These are phyloP conservation scores for Microtus pennsylvanicus DNA, from an alignment of 2,113 vertebrate species.

Conservation along the genomic window DNA sequence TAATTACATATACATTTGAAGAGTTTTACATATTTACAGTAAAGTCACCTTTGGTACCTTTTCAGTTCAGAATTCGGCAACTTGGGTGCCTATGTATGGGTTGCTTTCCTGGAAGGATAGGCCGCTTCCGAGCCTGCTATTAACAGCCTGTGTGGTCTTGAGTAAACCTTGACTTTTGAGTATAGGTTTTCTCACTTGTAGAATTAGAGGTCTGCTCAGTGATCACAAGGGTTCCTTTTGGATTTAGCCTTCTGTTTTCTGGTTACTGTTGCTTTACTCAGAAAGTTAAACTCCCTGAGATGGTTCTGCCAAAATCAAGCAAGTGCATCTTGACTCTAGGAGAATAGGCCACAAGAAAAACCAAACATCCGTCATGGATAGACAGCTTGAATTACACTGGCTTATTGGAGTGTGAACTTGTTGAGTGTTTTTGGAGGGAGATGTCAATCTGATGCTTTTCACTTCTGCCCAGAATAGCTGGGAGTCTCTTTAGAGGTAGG, in stretches of 20 bases:
- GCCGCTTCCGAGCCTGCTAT: neutral
- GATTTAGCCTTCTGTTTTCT: slow-evolving; percentile 47
- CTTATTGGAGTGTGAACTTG: neutral
- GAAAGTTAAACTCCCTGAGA: neutral
- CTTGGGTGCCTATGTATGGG: neutral
- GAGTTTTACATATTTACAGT: slow-evolving; percentile 43
- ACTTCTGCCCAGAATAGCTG: slow-evolving; percentile 15
- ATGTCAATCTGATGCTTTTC: neutral
- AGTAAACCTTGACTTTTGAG: slow-evolving; percentile 2
- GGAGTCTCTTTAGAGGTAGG: neutral
- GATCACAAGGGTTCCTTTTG: neutral
- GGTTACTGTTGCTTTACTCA: slow-evolving; percentile 2
- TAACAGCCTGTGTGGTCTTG: neutral
- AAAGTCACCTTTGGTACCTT: slow-evolving; percentile 38
- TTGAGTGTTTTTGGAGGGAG: neutral
- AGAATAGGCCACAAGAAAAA: neutral
- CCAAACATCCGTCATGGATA: neutral
- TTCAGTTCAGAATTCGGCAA: slow-evolving; percentile 21
- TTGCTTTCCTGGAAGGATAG: slow-evolving; percentile 27
- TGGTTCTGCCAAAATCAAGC: slow-evolving; percentile 45
- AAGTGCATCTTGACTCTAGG: slow-evolving; percentile 3
- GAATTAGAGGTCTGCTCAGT: slow-evolving; percentile 31
- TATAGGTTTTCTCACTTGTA: slow-evolving; percentile 51
- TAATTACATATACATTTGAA: slow-evolving; percentile 10
- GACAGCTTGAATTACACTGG: neutral